Base-by-base conservation (phyloP, 2,888 invertebrate species). In the Volucella zonaria region DNA sequence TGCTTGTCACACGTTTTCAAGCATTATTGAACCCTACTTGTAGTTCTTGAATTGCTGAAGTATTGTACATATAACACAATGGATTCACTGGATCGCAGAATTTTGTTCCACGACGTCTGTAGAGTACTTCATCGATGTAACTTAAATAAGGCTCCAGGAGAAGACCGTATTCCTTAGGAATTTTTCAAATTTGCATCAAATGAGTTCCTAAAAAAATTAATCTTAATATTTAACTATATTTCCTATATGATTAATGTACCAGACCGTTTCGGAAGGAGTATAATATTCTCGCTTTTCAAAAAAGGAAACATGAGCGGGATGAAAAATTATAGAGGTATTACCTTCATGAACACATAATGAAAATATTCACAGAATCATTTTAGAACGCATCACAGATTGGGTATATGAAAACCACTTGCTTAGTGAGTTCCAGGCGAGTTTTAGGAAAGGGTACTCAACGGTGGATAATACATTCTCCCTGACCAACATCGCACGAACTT, bases 331-430 rank as follows among this genome's bases (percentile, higher is more conserved):
- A 3, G 3, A 23, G 18, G 18, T 23, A 2, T 23, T 23, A 23
- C 3, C 18, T 23, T 23, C 18, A 23, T 23, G 18, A 23, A 42
- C 42, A 42, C 14, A 9, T 9, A 9, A 58, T 11, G 23, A 42
- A 58, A 58, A 42, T 40, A 40, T 59, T 59, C 9, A 18, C 59
- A 1, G 42, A 59, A 59, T 59, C 0, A 15, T 59, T 12, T 31
- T 43, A 31, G 43, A 59, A 42, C 43, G 12, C 40, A 23, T 23
- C 18, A 23, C 18, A 23, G 2, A 23, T 23, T 23, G 18, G 18
- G 18, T 23, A 23, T 3, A 4, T 42, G 59, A 18, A 8, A 59
- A 59, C 12, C 31, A 56, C 15, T 38, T 56, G 11, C 9, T 31
- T n/a, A 56, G 38, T 38, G 38, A 38, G 38, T 38, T n/a, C 14